Percentiles rank a stretch among this genome's conserved stretches.
Evolutionary conservation across 2,888 invertebrate genomes (phyloP).

Genomic region (Volucella inanis): DNA sequence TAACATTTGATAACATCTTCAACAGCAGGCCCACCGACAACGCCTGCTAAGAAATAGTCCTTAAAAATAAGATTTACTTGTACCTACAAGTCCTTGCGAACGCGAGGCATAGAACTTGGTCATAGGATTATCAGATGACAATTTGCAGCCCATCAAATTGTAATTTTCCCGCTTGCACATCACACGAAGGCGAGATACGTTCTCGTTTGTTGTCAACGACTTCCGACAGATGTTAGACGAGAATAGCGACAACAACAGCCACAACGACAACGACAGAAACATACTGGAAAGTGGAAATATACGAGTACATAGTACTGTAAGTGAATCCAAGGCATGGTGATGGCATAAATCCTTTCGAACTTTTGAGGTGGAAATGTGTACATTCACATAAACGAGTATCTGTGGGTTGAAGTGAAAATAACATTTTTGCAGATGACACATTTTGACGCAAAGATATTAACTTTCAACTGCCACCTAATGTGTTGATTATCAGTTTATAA

Average conservation of each 20-base stretch:
- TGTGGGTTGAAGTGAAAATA: conserved; percentile 52
- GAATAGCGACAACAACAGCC: conserved; percentile 2
- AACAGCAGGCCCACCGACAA: conserved; percentile 60
- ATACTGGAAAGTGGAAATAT: conserved; percentile 20
- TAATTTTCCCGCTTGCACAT: conserved; percentile 76
- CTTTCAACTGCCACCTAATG: conserved; percentile 49
- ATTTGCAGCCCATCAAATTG: conserved; percentile 78
- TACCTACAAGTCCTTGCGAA: conserved; percentile 33
- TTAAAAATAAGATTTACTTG: conserved; percentile 18
- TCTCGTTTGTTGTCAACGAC: conserved; percentile 74
- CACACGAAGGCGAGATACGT: conserved; percentile 70
- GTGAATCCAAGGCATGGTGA: conserved; percentile 42
- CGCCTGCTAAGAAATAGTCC: conserved; percentile 63
- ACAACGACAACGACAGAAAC: conserved; percentile 1
- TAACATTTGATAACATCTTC: conserved; percentile 75
- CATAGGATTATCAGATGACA: conserved; percentile 76
- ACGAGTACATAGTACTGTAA: conserved; percentile 1
- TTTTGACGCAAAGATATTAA: conserved; percentile 74
- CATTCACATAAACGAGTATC: too few species aligned
- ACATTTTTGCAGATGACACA: conserved; percentile 73
- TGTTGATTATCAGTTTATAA: conserved; percentile 64
- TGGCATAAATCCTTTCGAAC: conserved; percentile 66
- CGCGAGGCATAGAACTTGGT: conserved; percentile 41
- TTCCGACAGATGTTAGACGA: conserved; percentile 77
- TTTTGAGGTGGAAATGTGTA: conserved; percentile 20